These are phyloP conservation scores for Erpornis zantholeuca DNA, from an alignment of 2,113 vertebrate genomes.

Conservation along the genomic window DNA sequence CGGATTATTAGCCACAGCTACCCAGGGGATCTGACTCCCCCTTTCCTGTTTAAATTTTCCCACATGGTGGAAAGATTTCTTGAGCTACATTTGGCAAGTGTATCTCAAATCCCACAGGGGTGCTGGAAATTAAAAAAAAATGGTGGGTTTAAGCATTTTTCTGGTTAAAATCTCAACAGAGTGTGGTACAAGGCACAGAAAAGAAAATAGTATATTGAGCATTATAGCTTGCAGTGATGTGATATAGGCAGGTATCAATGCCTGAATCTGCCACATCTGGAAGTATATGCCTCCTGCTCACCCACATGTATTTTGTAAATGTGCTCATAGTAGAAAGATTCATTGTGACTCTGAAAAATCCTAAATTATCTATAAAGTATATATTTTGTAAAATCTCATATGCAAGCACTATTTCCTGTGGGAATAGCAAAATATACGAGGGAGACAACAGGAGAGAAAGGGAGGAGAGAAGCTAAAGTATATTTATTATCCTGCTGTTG, in stretches of 20 bases:
- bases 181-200: not conserved
- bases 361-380: not conserved
- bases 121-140: not conserved
- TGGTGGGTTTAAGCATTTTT: not conserved
- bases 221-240: not conserved
- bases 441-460: not conserved
- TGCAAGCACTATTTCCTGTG: not conserved
- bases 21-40: not conserved
- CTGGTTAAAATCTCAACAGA: not conserved
- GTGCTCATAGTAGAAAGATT: not conserved
- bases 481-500: not conserved
- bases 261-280: not conserved
- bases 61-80: not conserved
- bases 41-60: not conserved
- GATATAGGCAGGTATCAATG: not conserved
- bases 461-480: not conserved
- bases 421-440: not conserved
- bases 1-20: not conserved
- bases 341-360: not conserved
- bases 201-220: not conserved
- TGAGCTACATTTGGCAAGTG: not conserved
- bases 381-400: not conserved
- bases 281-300: not conserved
- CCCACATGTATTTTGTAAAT: not conserved
- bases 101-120: not conserved